Percentiles rank a stretch among this genome's conserved stretches.
Evolutionary conservation across 2,113 vertebrate genomes (phyloP).

Genomic region (Peucedramus taeniatus): DNA sequence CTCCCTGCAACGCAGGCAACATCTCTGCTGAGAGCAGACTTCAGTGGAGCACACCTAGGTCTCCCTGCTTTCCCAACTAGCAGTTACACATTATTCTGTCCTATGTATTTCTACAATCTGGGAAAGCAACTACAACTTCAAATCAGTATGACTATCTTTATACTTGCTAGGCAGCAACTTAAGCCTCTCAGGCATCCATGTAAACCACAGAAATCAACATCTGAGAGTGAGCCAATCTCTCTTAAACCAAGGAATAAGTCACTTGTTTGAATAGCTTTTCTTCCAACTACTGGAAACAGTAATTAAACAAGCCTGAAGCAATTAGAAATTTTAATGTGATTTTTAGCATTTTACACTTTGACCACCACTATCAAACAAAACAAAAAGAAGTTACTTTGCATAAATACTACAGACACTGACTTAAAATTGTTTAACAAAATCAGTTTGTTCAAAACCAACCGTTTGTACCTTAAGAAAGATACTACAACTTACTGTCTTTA

Average conservation of each 20-base stretch:
- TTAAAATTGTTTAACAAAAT: background rate
- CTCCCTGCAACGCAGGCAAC: background rate
- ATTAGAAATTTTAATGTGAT: background rate
- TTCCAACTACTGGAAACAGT: background rate
- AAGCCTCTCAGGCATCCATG: background rate
- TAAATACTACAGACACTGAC: background rate
- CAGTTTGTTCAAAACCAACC: background rate
- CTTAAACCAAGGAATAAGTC: background rate
- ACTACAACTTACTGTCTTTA: background rate
- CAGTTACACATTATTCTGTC: background rate
- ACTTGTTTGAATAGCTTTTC: background rate
- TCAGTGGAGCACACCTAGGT: fast-evolving
- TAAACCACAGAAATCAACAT: background rate
- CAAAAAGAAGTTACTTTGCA: background rate
- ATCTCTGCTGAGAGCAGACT: background rate
- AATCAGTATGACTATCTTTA: background rate
- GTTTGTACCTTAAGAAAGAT: background rate
- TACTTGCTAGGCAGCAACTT: background rate
- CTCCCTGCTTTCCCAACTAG: background rate
- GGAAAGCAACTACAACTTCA: background rate
- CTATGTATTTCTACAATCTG: background rate
- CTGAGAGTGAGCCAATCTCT: background rate
- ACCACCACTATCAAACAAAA: background rate
- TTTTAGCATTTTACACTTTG: background rate
- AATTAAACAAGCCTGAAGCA: background rate